Base-by-base conservation (phyloP, 2,797 vertebrate species). In the Babyrousa celebensis region DNA sequence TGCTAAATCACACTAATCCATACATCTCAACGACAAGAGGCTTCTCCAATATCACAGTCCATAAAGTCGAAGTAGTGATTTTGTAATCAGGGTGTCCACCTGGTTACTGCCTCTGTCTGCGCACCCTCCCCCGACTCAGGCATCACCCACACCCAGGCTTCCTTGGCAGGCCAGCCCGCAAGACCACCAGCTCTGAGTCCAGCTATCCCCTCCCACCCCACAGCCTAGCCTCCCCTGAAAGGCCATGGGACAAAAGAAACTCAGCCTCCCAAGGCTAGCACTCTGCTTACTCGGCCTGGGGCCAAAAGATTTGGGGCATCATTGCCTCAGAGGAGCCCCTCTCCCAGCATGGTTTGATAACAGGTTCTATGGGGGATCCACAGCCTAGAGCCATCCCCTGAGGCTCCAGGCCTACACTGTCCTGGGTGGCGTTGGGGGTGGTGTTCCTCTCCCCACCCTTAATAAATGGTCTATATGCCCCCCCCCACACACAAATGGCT, bases 41-140 rank as follows among this genome's bases (percentile, higher is more conserved):
- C 20, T 86, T 92, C n/a, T 71, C 65, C 27, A 60, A 62, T 88
- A 60, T 25, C 20, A 21, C 27, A 40, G 52, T 91, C 16, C 20
- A 74, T 27, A 92, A 54, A 92, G 80, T 58, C 12, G 4, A 6
- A 10, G 25, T 32, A 52, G 3, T 40, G 43, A 48, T 48, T 48
- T 48, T 48, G 43, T 48, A 48, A 48, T 5, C 43, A 48, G 43
- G 43, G 43, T 48, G 43, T 97, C 95, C 79, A 54, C 77, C 94
- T 97, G 90, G 60, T 52, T 95, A 77, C 65, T 93, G 95, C 89
- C 52, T 97, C n/a, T 96, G 93, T 96, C 32, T 97, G 36, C 8
- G 0, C 29, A 23, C 23, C 36, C 17, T 67, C 23, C 79, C 5
- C 72, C 40, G 3, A 25, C 43, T 63, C 80, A 52, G 91, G 58